Evolutionary conservation across 2,797 vertebrate species (phyloP).

Genomic region (Fistularia commersonii): DNA sequence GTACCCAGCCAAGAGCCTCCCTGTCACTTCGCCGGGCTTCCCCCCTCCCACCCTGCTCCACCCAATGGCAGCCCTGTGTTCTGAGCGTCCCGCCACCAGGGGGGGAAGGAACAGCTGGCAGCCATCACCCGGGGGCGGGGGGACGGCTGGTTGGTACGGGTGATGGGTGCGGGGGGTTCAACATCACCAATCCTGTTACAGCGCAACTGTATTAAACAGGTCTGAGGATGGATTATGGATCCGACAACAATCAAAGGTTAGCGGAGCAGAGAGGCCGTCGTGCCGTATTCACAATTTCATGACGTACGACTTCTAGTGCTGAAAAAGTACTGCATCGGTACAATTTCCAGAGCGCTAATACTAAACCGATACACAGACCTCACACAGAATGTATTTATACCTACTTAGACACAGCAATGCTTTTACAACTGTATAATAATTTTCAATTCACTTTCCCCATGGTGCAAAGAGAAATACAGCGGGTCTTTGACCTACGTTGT

Average conservation of each 20-base stretch:
- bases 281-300: too few species aligned
- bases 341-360: too few species aligned
- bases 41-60: conserved; percentile 47
- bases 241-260: conserved; percentile 49
- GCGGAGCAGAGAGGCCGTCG: not conserved
- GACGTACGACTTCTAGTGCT: too few species aligned
- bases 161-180: conserved; percentile 36
- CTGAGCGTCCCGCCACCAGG: conserved; percentile 39
- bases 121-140: conserved; percentile 41
- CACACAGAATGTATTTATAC: too few species aligned
- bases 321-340: too few species aligned
- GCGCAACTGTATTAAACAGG: conserved; percentile 57
- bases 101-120: conserved; percentile 61
- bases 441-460: too few species aligned
- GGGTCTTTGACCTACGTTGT: too few species aligned
- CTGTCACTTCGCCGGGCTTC: conserved; percentile 50
- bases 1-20: conserved; percentile 55
- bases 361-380: too few species aligned
- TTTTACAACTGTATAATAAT: too few species aligned
- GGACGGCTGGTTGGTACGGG: conserved; percentile 57
- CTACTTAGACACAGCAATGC: too few species aligned
- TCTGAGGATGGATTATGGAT: conserved; percentile 61
- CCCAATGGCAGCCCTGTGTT: conserved; percentile 43
- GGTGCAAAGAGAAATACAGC: too few species aligned
- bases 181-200: conserved; percentile 69